phyloP scores from a whole-genome alignment of 2,797 vertebrate genomes.

The Pteronotus mesoamericanus region DNA sequence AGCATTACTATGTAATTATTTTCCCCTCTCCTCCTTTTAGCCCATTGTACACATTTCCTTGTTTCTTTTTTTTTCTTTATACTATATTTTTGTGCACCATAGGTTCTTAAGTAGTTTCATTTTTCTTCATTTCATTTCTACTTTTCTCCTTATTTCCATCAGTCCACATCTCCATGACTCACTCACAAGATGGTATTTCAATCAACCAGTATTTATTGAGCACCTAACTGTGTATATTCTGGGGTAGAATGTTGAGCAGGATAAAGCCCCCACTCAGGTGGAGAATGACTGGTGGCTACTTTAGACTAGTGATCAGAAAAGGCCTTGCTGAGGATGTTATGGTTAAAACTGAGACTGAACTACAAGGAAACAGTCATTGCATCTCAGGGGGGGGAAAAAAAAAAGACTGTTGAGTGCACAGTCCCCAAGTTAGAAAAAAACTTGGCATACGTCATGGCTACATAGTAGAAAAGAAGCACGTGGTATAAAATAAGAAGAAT shows the following conservation, averaged over 20 bases:
- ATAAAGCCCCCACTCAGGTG: not conserved
- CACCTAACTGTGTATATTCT: not conserved
- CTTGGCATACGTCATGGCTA: not conserved
- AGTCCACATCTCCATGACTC: not conserved
- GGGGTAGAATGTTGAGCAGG: not conserved
- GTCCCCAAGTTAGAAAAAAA: not conserved
- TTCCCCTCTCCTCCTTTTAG: not conserved
- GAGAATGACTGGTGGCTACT: not conserved
- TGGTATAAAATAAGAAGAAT: not conserved
- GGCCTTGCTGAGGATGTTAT: not conserved
- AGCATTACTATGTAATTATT: not conserved
- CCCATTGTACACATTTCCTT: not conserved
- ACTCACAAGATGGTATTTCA: not conserved
- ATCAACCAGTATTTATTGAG: not conserved
- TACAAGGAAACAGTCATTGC: not conserved
- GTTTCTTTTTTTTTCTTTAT: not conserved
- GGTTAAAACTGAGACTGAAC: not conserved
- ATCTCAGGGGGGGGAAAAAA: not conserved
- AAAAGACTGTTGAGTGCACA: not conserved
- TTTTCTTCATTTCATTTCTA: conserved; percentile 20
- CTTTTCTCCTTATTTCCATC: not conserved
- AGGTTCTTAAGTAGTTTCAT: not conserved
- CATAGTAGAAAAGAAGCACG: not conserved
- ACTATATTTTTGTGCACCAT: not conserved
- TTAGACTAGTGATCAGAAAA: not conserved